A percentile compares a stretch with the other conserved stretches of the same genome.
phyloP scores from a whole-genome alignment of 64 coral and sea anemone species.

The Actinia equina region DNA sequence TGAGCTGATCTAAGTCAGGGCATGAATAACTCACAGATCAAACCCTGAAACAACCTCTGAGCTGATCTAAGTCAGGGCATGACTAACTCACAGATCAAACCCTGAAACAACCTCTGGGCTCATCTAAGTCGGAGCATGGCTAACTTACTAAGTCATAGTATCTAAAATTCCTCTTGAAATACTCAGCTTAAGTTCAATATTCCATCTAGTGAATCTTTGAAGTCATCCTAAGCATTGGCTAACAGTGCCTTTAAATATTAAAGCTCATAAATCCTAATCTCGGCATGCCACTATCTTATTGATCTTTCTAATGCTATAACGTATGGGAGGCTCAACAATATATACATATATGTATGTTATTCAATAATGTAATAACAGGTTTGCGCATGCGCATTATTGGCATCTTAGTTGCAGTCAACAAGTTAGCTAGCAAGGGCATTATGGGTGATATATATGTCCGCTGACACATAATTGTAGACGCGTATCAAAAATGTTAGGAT shows the following conservation, averaged over 20 bases:
- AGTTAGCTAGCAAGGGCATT: background rate
- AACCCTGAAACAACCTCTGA: too few relatives aligned
- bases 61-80: too few relatives aligned
- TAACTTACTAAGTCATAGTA: too few relatives aligned
- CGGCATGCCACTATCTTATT: background rate
- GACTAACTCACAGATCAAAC: too few relatives aligned
- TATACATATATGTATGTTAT: background rate
- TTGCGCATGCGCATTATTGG: background rate
- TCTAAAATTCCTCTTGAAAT: too few relatives aligned
- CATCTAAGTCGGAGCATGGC: too few relatives aligned
- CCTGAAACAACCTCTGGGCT: too few relatives aligned
- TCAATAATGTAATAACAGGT: background rate
- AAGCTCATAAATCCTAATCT: background rate
- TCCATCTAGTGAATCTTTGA: background rate
- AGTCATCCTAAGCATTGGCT: background rate
- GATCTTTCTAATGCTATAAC: background rate
- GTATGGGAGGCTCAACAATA: background rate
- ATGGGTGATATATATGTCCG: background rate
- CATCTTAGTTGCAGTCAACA: background rate
- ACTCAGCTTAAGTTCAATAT: too few relatives aligned
- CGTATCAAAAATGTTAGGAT: background rate
- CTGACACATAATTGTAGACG: background rate
- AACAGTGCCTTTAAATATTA: background rate
- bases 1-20: too few relatives aligned
- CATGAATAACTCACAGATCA: too few relatives aligned